Percentiles rank a stretch among this genome's conserved stretches.
phyloP scores from a whole-genome alignment of 2,888 invertebrate genomes.

The Gandaritis pyraliata region DNA sequence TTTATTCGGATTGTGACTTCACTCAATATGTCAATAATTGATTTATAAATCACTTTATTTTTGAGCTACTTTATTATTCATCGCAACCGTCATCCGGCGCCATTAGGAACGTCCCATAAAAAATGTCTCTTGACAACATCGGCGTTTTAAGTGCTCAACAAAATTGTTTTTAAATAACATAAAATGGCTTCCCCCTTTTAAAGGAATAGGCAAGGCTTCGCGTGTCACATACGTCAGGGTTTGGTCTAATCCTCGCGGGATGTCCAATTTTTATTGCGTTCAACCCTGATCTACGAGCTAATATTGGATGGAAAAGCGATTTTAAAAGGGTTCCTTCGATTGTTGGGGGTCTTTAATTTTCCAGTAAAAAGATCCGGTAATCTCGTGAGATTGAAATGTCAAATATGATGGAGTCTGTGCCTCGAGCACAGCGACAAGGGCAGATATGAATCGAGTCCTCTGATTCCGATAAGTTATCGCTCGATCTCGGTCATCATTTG shows the following conservation, averaged over 20 bases:
- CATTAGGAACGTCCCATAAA: conserved; percentile 53
- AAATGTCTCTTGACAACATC: conserved; percentile 50
- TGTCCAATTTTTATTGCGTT: conserved; percentile 79
- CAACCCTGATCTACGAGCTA: conserved; percentile 75
- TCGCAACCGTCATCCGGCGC: conserved; percentile 51
- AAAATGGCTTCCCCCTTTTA: conserved; percentile 58
- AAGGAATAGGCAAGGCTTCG: conserved; percentile 73
- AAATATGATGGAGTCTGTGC: conserved; percentile 45
- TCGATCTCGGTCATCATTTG: conserved; percentile 63
- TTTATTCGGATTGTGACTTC: conserved; percentile 69
- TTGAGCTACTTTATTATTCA: conserved; percentile 62
- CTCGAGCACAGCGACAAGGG: conserved; percentile 46
- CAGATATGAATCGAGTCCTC: conserved; percentile 51
- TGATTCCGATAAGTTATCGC: conserved; percentile 59
- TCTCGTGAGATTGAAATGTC: conserved; percentile 37
- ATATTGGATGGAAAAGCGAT: conserved; percentile 72
- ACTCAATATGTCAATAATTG: conserved; percentile 68
- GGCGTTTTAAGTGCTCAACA: conserved; percentile 57
- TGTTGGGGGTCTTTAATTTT: conserved; percentile 49
- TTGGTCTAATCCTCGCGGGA: conserved; percentile 78
- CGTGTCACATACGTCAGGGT: conserved; percentile 80
- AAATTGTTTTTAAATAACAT: conserved; percentile 77
- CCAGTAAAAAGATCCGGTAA: conserved; percentile 34
- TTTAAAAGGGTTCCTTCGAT: conserved; percentile 60
- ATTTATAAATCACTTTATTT: conserved; percentile 71